A percentile compares a stretch with the other conserved stretches of the same genome.
Conservation (phyloP, 2,888 invertebrate genomes). For the Plagodis pulveraria region DNA sequence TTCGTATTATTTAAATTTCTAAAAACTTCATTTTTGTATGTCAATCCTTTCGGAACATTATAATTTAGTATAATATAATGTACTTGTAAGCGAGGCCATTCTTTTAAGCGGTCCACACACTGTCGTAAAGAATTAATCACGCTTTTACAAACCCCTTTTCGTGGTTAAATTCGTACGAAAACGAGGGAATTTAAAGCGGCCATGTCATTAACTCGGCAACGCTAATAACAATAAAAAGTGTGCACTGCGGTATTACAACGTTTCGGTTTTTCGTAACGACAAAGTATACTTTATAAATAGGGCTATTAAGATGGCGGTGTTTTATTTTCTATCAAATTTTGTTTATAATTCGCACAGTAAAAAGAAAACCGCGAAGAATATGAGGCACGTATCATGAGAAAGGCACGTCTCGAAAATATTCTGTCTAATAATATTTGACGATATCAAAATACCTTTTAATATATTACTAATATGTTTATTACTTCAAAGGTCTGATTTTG, state of each 20-base stretch:
- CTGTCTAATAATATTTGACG: no score
- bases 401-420: no score
- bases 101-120: slow-evolving; percentile 20
- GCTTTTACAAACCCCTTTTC: slow-evolving; percentile 33
- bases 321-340: no score
- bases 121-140: slow-evolving; percentile 37
- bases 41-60: slow-evolving; percentile 7
- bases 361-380: no score
- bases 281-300: slow-evolving; percentile 1
- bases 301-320: slow-evolving; percentile 14
- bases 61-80: neutral
- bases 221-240: slow-evolving; percentile 29
- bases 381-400: no score
- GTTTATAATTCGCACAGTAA: no score
- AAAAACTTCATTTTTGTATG: slow-evolving; percentile 1
- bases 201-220: slow-evolving; percentile 32
- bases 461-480: no score
- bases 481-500: no score
- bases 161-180: slow-evolving; percentile 33
- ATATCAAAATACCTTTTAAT: no score
- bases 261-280: slow-evolving; percentile 19
- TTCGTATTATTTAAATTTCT: no score
- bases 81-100: slow-evolving; percentile 14
- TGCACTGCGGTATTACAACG: slow-evolving; percentile 8
- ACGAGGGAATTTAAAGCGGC: slow-evolving; percentile 32